Base-by-base conservation (phyloP, 1,140 invertebrate genomes). In the Bombyx mandarina region DNA sequence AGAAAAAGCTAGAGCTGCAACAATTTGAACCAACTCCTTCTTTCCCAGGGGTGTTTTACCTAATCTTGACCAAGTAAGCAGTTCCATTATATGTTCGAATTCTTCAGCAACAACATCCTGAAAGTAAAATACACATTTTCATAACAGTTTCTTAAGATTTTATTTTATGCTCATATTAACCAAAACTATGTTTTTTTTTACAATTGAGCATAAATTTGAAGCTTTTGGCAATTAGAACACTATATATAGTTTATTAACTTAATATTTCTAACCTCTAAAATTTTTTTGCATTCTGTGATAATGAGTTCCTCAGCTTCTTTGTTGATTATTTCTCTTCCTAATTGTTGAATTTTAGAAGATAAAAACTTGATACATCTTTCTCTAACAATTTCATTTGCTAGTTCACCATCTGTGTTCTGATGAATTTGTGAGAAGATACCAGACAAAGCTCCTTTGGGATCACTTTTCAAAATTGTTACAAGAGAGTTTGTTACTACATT, bases 301-400 rank as follows among this genome's bases (percentile, higher is more conserved):
- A 98, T 90, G 60, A 93, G 90, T 73, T 97, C 96, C 82, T 98
- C 96, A 53, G 94, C 91, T 77, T 98, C 96, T 77, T 94, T 94
- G 12, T 93, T 95, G 45, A 97, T 91, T 9, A 96, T 80, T 70
- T 94, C 93, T 54, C 92, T 91, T 9, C 93, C 93, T 61, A 97
- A 84, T 53, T 92, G 90, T 85, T 95, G 95, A 0, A 98, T 79
- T 88, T 97, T 98, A 1, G 91, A 91, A 12, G 92, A 90, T 63
- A 99, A 88, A 85, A 98, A 98, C 75, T 96, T 95, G 44, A 99
- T 93, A 74, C 94, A 95, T 74, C 94, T 92, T 70, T 98, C 96
- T 56, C 97, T 89, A 0, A 96, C 93, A 8, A 90, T 75, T 77
- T 94, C 93, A 61, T 91, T 91, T 1, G 95, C 92, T 0, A 90